These are phyloP conservation scores for Bos javanicus DNA, from an alignment of 2,113 vertebrate genomes.

Conservation along the genomic window DNA sequence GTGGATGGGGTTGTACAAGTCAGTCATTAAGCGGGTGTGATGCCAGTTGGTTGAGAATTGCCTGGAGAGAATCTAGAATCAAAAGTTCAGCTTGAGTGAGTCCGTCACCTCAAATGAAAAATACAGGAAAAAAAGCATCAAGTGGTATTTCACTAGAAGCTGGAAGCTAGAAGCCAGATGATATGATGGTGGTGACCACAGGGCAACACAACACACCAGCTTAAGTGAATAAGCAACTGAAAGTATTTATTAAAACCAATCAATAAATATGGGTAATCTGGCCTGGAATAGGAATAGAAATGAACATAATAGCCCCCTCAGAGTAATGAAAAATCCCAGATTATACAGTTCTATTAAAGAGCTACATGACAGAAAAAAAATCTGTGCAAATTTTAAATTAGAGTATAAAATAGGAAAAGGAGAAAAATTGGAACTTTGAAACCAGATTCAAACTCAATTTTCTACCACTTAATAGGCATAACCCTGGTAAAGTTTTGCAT, in stretches of 20 bases:
- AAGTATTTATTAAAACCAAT: not conserved
- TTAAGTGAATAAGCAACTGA: not conserved
- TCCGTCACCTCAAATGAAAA: not conserved
- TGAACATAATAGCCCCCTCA: not conserved
- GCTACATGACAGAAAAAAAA: not conserved
- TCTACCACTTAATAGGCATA: not conserved
- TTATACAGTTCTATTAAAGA: not conserved
- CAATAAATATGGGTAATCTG: not conserved
- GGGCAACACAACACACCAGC: not conserved
- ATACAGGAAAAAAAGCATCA: not conserved
- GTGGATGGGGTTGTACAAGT: not conserved
- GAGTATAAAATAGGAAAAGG: not conserved
- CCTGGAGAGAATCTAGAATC: not conserved
- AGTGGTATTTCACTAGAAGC: not conserved
- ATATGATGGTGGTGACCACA: not conserved
- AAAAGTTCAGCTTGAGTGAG: not conserved
- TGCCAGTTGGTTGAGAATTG: not conserved
- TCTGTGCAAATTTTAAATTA: not conserved
- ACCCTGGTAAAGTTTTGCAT: not conserved
- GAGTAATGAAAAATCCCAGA: not conserved
- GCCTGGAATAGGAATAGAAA: not conserved
- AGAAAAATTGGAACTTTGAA: not conserved
- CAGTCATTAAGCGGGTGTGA: not conserved
- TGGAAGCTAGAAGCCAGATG: not conserved
- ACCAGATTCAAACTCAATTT: not conserved